Percentiles rank a stretch among this genome's conserved stretches.
Conservation (phyloP, 2,113 vertebrate species). For the Pelodiscus sinensis region DNA sequence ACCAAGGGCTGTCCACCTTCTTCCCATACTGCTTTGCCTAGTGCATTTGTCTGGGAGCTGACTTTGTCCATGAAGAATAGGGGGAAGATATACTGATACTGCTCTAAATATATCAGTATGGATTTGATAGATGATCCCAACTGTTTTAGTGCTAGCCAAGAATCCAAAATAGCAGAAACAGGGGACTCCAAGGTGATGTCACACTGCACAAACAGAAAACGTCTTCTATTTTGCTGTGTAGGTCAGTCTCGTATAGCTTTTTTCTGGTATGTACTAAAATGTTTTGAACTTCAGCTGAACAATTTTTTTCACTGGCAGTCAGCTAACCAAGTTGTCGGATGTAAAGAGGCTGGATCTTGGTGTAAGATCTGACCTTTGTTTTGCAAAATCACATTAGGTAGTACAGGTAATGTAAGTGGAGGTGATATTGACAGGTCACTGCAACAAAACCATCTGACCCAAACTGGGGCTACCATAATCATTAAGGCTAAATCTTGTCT, state of each 20-base stretch:
- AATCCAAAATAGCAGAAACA: background rate
- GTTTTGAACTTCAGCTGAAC: background rate
- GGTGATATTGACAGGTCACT: background rate
- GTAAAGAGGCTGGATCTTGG: background rate
- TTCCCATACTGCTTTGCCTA: too few relatives aligned
- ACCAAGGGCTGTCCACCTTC: too few relatives aligned
- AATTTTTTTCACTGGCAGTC: background rate
- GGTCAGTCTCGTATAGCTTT: background rate
- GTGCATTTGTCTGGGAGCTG: too few relatives aligned
- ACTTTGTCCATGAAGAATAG: too few relatives aligned
- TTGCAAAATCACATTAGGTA: background rate
- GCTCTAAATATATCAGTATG: background rate
- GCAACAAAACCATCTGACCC: background rate
- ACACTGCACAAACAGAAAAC: background rate
- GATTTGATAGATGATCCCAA: background rate
- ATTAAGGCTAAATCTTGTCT: background rate
- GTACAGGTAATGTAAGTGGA: background rate
- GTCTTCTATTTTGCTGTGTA: background rate
- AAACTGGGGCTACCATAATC: background rate
- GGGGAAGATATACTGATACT: background rate
- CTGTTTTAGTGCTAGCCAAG: background rate
- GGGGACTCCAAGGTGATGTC: background rate
- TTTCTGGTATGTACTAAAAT: background rate
- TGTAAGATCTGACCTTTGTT: rapidly evolving
- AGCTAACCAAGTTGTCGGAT: background rate